Conservation (phyloP, 2,888 invertebrate species). For the Callosobruchus maculatus region DNA sequence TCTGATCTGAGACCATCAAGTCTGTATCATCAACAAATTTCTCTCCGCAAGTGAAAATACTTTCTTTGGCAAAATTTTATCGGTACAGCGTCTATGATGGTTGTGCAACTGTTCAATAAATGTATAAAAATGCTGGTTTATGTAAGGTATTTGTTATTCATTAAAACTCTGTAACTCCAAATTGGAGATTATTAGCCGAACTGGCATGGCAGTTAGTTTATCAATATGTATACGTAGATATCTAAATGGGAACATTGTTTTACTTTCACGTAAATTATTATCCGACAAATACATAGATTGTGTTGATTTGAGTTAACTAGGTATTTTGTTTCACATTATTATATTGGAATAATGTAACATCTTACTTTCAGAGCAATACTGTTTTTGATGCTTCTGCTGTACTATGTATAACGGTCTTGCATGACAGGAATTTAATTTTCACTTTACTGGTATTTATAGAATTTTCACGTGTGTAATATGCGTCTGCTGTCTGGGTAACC, state of each 20-base stretch:
- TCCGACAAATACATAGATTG: neutral
- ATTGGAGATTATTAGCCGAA: neutral
- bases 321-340: neutral
- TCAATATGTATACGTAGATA: neutral
- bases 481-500: neutral
- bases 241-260: neutral
- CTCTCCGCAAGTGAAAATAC: neutral
- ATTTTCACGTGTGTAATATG: neutral
- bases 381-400: neutral
- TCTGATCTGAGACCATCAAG: neutral
- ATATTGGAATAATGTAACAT: neutral
- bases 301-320: neutral
- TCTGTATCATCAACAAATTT: neutral
- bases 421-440: neutral
- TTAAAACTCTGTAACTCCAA: neutral
- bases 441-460: neutral
- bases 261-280: neutral
- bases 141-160: neutral
- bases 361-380: neutral
- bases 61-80: neutral
- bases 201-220: neutral
- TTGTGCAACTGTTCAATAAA: neutral
- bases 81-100: neutral
- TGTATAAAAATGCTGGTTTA: neutral
- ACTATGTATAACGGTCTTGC: neutral